Percentiles rank a stretch among this genome's conserved stretches.
These are phyloP conservation scores for Oreohelix idahoensis DNA, from an alignment of 1,140 invertebrate species.

Conservation along the genomic window DNA sequence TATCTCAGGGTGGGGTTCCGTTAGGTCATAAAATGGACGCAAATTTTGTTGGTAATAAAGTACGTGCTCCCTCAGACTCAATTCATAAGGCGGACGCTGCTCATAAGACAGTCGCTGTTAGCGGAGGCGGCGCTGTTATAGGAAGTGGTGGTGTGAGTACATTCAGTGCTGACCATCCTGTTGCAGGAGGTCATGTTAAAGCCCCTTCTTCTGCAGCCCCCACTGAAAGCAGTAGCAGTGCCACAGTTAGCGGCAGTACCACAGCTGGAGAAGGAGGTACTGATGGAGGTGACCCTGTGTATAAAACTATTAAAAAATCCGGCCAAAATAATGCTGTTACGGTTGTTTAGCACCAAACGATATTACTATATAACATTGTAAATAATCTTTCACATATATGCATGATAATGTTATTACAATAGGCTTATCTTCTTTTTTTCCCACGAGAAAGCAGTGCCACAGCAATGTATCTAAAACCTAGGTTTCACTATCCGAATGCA, in stretches of 20 bases:
- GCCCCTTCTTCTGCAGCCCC: background rate
- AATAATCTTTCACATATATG: background rate
- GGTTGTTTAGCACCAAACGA: constrained; percentile 4
- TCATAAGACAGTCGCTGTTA: too few species aligned
- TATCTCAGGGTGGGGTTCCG: background rate
- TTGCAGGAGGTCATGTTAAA: background rate
- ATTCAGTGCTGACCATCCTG: background rate
- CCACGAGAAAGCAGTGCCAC: too few species aligned
- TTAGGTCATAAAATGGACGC: background rate
- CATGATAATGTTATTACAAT: background rate
- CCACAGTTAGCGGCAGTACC: background rate
- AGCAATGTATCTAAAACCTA: too few species aligned
- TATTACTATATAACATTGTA: background rate
- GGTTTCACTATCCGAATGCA: too few species aligned
- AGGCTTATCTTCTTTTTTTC: too few species aligned
- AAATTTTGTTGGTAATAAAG: constrained; percentile 10
- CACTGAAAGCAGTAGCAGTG: background rate
- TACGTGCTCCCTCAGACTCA: background rate
- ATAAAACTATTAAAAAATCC: constrained; percentile 37
- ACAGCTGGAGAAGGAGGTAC: background rate
- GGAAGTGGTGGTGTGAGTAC: background rate
- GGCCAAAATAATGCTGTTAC: constrained; percentile 34
- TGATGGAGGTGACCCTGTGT: background rate
- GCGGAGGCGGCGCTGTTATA: background rate
- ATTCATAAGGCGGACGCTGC: background rate